Evolutionary conservation across 1,140 invertebrate genomes (phyloP), one percentile per base, ranked within the genome.

Genomic region (Philopotamus ludificatus): DNA sequence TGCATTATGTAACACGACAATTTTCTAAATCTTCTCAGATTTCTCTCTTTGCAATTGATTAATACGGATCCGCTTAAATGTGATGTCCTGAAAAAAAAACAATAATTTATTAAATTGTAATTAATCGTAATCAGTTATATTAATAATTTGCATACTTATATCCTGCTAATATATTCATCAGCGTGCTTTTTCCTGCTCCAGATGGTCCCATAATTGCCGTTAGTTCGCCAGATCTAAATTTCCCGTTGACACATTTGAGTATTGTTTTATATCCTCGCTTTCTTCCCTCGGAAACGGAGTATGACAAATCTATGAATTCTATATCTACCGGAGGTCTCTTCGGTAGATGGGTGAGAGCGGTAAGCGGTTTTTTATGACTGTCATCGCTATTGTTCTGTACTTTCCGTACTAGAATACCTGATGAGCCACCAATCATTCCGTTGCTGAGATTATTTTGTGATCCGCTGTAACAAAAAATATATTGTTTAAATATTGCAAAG

Each of bases 1-100:
- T 98, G 95, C 93, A 97, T 97, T 67, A 97, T 97, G 77, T 97
- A 97, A 73, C 92, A 95, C 0, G 93, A 94, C 77, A 95, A 88
- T 77, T 96, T 96, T 8, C 93, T 84, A 78, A 96, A 97, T 62
- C 87, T 83, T 16, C 93, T 80, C 34, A 94, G 78, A 79, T 94
- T 93, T 15, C 94, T 82, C 64, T 92, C 89, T 72, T 90, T 89
- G 15, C 91, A 91, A 73, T 96, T 95, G 69, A 92, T 89, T 41
- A 89, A 74, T 42, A 92, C 87, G n/a, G 87, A 86, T 8, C 90
- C 91, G 63, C 83, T 88, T 12, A 92, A 76, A 73, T 91, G 85
- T 22, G 87, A 86, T 3, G 88, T 90, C 77, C 89, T 90, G 75
- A 16, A 81, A 81, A 68, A 44, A 68, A 45, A 61, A 16, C 15